Base-by-base conservation (phyloP, 2,797 vertebrate species). In the Pseudochaenichthys georgianus region DNA sequence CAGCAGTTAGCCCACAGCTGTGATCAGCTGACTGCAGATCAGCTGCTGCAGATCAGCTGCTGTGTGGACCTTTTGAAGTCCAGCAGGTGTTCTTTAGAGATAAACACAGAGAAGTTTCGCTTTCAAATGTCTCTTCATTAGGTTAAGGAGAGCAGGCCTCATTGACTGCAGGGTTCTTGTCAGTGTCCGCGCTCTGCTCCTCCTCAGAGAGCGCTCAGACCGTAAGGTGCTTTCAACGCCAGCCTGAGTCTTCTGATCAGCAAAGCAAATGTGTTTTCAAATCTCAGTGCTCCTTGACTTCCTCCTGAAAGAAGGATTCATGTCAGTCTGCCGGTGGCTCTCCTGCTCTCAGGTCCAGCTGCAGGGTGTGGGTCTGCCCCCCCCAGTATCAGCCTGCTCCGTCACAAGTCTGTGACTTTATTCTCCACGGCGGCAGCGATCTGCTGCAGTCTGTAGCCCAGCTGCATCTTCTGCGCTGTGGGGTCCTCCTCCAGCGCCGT, bases 341-440 rank as follows among this genome's bases (percentile, higher is more conserved):
- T 68, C 59, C 73, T 54, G 66, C 55, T n/a, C 21, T 57, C 42
- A 73, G 61, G 80, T 75, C 48, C 55, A 9, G 28, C 67, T 51
- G 38, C 31, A 70, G 53, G 46, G 31, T 50, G 48, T 17, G 2
- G 17, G 45, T 80, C 50, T 42, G 28, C 43, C 1, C 43, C 73
- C 53, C 57, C 66, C n/a, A 1, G 57, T 47, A 5, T 38, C 31
- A 21, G 13, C 15, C 43, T n/a, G 1, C 46, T 71, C 70, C 65
- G 91, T 97, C 97, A 99, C 92, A 99, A 97, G 88, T 99, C 98
- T 0, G 98, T 99, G 92, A 99, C 98, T 93, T 99, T 99, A 85
- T 99, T 99, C 87, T 99, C 98, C 91, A 99, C 97, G 1, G 98
- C 97, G 0, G 98, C 98, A 0, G 98, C 98, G 0, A 99, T 97